A percentile compares a stretch with the other conserved stretches of the same genome.
These are phyloP conservation scores for Cricetomys ansorgei DNA, from an alignment of 2,113 vertebrate species.

Conservation along the genomic window DNA sequence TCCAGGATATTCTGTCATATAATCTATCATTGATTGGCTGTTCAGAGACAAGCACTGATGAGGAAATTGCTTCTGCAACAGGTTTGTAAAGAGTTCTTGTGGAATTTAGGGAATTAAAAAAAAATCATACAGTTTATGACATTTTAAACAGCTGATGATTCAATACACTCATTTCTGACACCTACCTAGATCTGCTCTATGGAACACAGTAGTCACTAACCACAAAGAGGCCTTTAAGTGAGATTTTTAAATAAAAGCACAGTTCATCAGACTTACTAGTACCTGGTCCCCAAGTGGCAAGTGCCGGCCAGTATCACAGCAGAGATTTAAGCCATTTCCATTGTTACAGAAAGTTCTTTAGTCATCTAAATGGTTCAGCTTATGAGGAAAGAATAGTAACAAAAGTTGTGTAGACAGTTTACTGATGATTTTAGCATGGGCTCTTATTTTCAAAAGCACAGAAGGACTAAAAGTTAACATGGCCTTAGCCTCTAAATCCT, in stretches of 20 bases:
- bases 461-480: not conserved
- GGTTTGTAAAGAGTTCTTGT: constrained; percentile 85
- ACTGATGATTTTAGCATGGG: not conserved
- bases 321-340: not conserved
- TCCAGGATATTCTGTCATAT: constrained; percentile 97
- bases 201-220: not conserved
- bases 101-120: constrained; percentile 54
- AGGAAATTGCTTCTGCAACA: constrained; percentile 91
- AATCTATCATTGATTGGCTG: constrained; percentile 95
- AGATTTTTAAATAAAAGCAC: constrained; percentile 12
- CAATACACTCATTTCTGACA: not conserved
- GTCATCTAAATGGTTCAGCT: constrained; percentile 33
- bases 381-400: constrained; percentile 9
- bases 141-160: not conserved
- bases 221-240: not conserved
- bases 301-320: not conserved
- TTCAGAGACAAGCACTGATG: constrained; percentile 90
- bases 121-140: not conserved
- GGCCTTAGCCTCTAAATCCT: constrained; percentile 11
- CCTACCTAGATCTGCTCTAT: not conserved
- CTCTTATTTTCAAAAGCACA: constrained; percentile 40
- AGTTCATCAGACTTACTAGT: not conserved
- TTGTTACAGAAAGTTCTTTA: not conserved
- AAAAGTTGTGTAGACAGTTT: constrained; percentile 2
- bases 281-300: not conserved